These are phyloP conservation scores for Thalassarche chlororhynchos DNA, from an alignment of 2,113 vertebrate genomes.

Conservation along the genomic window DNA sequence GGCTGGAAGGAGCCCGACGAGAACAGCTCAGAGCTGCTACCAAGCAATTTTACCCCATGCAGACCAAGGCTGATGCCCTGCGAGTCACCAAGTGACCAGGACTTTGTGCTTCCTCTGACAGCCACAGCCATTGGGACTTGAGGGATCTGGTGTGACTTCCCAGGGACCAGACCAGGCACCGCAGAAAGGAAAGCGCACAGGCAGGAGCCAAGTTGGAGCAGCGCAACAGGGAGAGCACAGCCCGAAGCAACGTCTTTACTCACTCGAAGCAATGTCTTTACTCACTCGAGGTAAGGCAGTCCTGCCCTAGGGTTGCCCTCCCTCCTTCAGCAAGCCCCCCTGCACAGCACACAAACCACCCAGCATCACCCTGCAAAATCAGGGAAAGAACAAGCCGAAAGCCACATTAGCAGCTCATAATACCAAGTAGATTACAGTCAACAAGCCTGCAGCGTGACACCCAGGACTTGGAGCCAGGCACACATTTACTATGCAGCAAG, in stretches of 20 bases:
- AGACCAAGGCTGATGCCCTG: not conserved
- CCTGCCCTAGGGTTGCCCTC: not conserved
- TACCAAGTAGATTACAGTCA: rapidly evolving
- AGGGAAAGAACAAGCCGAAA: rapidly evolving
- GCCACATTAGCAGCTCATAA: rapidly evolving
- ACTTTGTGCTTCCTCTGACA: rapidly evolving
- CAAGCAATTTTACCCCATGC: not conserved
- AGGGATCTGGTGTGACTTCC: not conserved
- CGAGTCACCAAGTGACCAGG: rapidly evolving
- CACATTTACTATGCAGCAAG: rapidly evolving
- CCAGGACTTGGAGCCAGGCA: not conserved
- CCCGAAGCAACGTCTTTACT: rapidly evolving
- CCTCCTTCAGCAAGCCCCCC: not conserved
- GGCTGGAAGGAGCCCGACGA: not conserved
- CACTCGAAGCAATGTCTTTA: rapidly evolving
- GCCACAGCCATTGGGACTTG: rapidly evolving
- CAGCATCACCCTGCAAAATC: not conserved
- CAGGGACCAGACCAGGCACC: not conserved
- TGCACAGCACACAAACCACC: not conserved
- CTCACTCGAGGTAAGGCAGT: rapidly evolving
- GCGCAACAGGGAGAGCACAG: not conserved
- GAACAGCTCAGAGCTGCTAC: not conserved
- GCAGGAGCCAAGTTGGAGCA: not conserved
- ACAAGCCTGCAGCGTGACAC: not conserved
- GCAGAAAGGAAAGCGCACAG: rapidly evolving